phyloP scores from a whole-genome alignment of 2,888 invertebrate species.

The Lydus trimaculatus region DNA sequence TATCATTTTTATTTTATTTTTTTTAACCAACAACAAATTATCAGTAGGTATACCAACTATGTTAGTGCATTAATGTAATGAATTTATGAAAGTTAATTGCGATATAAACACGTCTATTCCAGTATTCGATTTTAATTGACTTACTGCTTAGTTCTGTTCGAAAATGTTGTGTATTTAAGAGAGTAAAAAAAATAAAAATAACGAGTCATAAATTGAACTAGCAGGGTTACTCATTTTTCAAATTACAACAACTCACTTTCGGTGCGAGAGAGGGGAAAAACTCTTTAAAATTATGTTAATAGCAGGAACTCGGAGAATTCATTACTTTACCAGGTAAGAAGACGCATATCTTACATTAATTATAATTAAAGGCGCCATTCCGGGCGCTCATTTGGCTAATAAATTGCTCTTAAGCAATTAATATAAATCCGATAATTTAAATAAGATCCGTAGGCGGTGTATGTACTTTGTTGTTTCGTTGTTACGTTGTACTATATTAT shows the following conservation, averaged over 20 bases:
- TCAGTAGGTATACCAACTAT: neutral
- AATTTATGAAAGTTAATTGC: constrained; percentile 5
- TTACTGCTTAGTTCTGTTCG: neutral
- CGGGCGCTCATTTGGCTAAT: constrained; percentile 26
- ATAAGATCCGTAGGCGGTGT: constrained; percentile 11
- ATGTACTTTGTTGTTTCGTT: constrained; percentile 14
- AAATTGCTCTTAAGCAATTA: constrained; percentile 27
- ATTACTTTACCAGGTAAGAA: constrained; percentile 26
- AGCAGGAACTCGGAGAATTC: constrained; percentile 24
- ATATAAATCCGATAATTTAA: constrained; percentile 29
- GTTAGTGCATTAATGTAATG: neutral
- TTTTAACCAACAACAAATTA: neutral
- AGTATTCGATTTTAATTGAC: neutral
- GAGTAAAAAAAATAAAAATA: too few species aligned
- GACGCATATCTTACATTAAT: constrained; percentile 24
- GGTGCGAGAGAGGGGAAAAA: neutral
- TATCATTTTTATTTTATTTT: neutral
- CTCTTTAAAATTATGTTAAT: constrained; percentile 31
- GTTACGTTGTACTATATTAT: constrained; percentile 19
- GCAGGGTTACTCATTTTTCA: neutral
- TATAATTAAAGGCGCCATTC: constrained; percentile 30
- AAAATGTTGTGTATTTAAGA: constrained; percentile 14
- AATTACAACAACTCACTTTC: neutral
- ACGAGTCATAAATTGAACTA: neutral
- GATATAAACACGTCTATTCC: neutral